phyloP scores from a whole-genome alignment of 1,140 invertebrate genomes.

The Euura saliciscinereae region DNA sequence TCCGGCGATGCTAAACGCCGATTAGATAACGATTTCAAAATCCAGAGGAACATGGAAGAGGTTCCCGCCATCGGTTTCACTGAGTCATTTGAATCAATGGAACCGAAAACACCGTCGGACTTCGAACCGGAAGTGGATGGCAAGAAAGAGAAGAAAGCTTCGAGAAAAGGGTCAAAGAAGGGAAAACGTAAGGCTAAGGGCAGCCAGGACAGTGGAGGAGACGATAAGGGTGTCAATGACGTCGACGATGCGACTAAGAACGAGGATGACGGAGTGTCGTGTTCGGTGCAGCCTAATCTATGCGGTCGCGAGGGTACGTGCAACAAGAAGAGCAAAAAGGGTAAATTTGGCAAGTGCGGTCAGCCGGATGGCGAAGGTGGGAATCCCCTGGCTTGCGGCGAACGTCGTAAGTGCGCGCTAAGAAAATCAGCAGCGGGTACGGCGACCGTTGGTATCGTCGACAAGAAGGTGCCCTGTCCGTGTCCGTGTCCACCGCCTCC shows the following conservation, averaged over 20 bases:
- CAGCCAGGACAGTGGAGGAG: neutral
- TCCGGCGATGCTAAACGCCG: too few relatives aligned
- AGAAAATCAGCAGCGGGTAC: neutral
- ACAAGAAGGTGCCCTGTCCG: neutral
- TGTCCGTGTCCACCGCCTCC: neutral
- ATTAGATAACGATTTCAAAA: neutral
- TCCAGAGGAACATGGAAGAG: neutral
- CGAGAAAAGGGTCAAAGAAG: slow-evolving; percentile 13
- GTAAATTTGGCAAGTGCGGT: neutral
- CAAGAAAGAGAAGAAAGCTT: slow-evolving; percentile 10
- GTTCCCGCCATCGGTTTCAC: neutral
- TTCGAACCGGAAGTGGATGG: neutral
- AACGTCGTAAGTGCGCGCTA: neutral
- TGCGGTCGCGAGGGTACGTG: neutral
- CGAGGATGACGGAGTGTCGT: neutral
- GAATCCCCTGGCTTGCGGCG: neutral
- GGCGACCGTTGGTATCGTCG: neutral
- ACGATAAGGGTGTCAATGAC: neutral
- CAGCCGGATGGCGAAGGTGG: neutral
- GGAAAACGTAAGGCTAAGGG: neutral
- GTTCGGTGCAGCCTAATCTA: neutral
- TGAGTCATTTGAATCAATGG: neutral
- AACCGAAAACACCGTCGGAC: neutral
- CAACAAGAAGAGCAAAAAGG: slow-evolving; percentile 5
- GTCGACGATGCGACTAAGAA: neutral